Evolutionary conservation across 2,797 vertebrate genomes (phyloP), one percentile per base, ranked within the genome.

Genomic region (Xerus rutilus): DNA sequence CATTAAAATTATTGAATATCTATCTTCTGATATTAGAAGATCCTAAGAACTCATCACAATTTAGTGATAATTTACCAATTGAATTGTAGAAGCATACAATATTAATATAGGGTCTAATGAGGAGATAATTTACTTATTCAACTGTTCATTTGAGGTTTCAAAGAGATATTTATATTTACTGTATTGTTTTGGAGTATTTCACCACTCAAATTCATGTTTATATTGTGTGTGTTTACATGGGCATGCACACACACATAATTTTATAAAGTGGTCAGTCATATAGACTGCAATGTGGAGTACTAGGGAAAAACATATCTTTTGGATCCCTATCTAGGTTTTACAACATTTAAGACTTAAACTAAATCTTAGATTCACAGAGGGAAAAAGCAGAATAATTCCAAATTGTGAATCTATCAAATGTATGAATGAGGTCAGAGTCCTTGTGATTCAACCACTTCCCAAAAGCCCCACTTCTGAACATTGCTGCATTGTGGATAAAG

Each of bases 11-110:
- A 79, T 5, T 90, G 8, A 81, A 81, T 23, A 84, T 7, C 7
- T 78, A 6, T 70, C 15, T 65, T 77, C 25, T 89, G 3, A 64
- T 49, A 70, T 64, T 62, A 47, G 87, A 69, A 59, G 6, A 47
- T n/a, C 0, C 1, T n/a, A 77, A 32, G 4, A 59, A 28, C 1
- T 83, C 8, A 79, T 47, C 9, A 69, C 17, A 83, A 65, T 93
- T 86, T 93, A 28, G 9, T 17, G 92, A 70, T 9, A 49, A 64
- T 76, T 88, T 65, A 81, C 43, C 88, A 95, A 92, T 30, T 89
- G 17, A 45, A 62, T 72, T 77, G 4, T 64, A 30, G 5, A 87
- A 49, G 0, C 23, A 85, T 57, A 89, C 76, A 32, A 77, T 77
- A 82, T 77, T 45, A 89, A 83, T 54, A 23, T 9, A 47, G 6